Conservation (phyloP, 2,113 vertebrate species). For the Pangasianodon hypophthalmus region DNA sequence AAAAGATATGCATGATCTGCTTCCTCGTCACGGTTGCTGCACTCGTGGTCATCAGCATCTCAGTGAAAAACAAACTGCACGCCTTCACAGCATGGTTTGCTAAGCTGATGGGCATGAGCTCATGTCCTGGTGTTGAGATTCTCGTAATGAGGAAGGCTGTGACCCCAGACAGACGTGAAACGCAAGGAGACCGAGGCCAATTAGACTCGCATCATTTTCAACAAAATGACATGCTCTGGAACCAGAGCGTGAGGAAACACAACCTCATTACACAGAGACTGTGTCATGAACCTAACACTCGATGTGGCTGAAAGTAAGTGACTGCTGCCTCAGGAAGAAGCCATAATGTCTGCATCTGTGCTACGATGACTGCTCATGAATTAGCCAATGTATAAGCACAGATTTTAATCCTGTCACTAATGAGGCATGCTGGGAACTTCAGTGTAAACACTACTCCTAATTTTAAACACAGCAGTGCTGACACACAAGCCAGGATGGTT, state of each 20-base stretch:
- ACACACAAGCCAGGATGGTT: not conserved
- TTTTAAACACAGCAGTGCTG: not conserved
- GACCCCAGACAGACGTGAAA: conserved; percentile 29
- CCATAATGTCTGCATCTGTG: not conserved
- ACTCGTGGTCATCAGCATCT: conserved; percentile 54
- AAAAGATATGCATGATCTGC: not conserved
- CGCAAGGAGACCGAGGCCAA: conserved; percentile 51
- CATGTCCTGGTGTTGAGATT: conserved; percentile 48
- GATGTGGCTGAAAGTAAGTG: conserved; percentile 44
- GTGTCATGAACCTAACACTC: conserved; percentile 47
- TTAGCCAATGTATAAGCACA: not conserved
- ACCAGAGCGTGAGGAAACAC: conserved; percentile 50
- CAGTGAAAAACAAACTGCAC: conserved; percentile 47
- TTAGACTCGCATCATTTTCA: conserved; percentile 46
- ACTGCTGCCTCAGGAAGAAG: conserved; percentile 43
- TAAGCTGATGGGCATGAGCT: conserved; percentile 45
- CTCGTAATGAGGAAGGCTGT: conserved; percentile 51
- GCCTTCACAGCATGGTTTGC: conserved; percentile 35
- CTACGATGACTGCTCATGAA: not conserved
- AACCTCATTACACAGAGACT: conserved; percentile 33
- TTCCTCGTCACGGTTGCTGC: conserved; percentile 15
- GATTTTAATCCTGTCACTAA: not conserved
- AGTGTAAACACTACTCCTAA: not conserved
- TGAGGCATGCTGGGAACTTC: not conserved
- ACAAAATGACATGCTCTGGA: conserved; percentile 42